phyloP scores from a whole-genome alignment of 1,140 invertebrate species.

The Holcopasites calliopsidis region DNA sequence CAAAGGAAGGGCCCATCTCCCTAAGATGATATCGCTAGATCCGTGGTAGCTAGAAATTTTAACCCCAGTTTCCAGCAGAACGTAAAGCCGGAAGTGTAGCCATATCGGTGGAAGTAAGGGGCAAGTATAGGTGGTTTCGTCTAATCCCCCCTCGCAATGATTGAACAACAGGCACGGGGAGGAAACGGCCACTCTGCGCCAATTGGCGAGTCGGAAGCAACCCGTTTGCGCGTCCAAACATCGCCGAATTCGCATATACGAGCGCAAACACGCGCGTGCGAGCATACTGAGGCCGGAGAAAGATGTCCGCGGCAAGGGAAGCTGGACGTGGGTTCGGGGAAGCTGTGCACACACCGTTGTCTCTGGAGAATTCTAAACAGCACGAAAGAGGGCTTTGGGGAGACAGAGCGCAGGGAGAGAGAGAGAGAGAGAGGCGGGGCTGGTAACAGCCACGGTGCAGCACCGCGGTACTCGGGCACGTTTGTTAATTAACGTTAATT shows the following conservation, averaged over 20 bases:
- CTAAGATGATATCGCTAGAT: no score
- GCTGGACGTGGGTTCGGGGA: slow-evolving; percentile 30
- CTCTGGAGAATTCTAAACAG: slow-evolving; percentile 35
- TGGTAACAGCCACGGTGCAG: slow-evolving; percentile 58
- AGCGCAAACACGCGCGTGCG: neutral
- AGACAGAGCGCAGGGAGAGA: no score
- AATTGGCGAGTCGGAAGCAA: neutral
- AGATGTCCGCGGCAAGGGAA: slow-evolving; percentile 18
- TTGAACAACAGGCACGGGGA: neutral
- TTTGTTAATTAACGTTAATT: slow-evolving; percentile 78
- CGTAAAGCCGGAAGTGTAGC: no score
- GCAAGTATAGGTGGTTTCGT: no score
- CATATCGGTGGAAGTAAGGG: no score
- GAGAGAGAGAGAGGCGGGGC: neutral
- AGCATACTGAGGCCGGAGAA: slow-evolving; percentile 3
- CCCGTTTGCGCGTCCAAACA: slow-evolving; percentile 16
- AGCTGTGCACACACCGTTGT: slow-evolving; percentile 19
- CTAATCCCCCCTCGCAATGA: slow-evolving; percentile 9
- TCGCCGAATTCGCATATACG: neutral
- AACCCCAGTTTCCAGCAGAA: no score
- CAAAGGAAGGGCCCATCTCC: no score
- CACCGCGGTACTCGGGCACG: slow-evolving; percentile 69
- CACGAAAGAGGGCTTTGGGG: neutral
- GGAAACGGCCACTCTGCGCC: neutral
- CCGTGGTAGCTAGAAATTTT: no score